phyloP scores from a whole-genome alignment of 2,797 vertebrate genomes.

The Strix occidentalis region DNA sequence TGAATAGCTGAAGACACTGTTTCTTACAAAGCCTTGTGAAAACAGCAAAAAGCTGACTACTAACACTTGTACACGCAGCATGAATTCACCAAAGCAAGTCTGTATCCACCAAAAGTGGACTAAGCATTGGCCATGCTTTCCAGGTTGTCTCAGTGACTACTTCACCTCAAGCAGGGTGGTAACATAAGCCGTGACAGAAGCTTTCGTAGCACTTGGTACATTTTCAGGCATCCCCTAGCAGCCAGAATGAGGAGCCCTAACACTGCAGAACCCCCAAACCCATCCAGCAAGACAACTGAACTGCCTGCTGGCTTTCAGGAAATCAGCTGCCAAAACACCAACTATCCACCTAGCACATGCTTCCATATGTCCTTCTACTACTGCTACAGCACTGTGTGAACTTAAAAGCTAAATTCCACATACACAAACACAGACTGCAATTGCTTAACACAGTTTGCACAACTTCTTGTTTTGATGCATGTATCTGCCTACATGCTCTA shows the following conservation, averaged over 20 bases:
- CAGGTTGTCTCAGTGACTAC: neutral
- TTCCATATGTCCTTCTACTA: neutral
- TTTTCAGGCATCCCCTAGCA: neutral
- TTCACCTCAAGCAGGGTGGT: neutral
- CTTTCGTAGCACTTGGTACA: rapidly evolving
- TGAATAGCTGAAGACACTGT: neutral
- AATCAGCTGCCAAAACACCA: neutral
- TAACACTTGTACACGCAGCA: neutral
- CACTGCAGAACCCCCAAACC: neutral
- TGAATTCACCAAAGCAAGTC: neutral
- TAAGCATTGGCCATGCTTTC: neutral
- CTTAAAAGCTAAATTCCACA: neutral
- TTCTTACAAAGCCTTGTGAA: neutral
- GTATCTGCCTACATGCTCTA: neutral
- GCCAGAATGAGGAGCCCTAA: neutral
- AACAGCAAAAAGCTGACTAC: neutral
- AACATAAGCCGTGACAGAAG: neutral
- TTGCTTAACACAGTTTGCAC: neutral
- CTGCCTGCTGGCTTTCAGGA: neutral
- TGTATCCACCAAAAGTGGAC: neutral
- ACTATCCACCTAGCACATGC: rapidly evolving
- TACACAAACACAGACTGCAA: neutral
- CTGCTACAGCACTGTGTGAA: neutral
- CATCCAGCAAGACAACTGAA: neutral
- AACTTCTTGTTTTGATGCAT: neutral